Evolutionary conservation across 2,888 invertebrate genomes (phyloP), one percentile per base, ranked within the genome.

Genomic region (Abscondita cerata): DNA sequence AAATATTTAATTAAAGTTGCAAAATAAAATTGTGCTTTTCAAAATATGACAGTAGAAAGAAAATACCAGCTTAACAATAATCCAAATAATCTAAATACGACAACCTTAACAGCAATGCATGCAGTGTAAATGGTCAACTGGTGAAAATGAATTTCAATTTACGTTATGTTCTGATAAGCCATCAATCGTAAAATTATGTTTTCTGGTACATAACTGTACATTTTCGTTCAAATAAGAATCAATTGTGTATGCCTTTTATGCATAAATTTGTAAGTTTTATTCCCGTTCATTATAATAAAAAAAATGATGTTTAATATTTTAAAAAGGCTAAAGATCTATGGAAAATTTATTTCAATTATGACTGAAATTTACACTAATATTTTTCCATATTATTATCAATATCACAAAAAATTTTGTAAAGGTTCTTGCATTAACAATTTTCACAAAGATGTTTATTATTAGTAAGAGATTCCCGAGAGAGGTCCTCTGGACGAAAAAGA

Each of bases 1-100:
- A 40, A 40, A 54, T 66, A 77, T 78, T 74, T 77, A 78, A 78
- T 78, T 77, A 78, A 77, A 71, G 76, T 68, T 74, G 74, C 78
- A 78, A 78, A 79, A 79, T 77, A 76, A 78, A 77, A 78, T 15
- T 25, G 77, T 77, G 76, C 79, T 76, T 71, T 72, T 71, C 71
- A 71, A 74, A 76, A 76, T 76, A 74, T 76, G 75, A 74, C 72
- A 75, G 73, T 74, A 72, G 75, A 77, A 74, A 75, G 73, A 73
- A 74, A 72, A 73, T 76, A 75, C 76, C 76, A 74, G 74, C 72
- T 65, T 54, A 25, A 59, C 67, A 72, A 56, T 69, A 64, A 68
- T 19, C 71, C 75, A 72, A 55, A 57, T 52, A 31, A 33, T 58
- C 62, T 33, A 13, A 55, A 9, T 47, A 55, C 18, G 6, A 31